These are phyloP conservation scores for Condylostylus longicornis DNA, from an alignment of 1,140 invertebrate genomes.

Conservation along the genomic window DNA sequence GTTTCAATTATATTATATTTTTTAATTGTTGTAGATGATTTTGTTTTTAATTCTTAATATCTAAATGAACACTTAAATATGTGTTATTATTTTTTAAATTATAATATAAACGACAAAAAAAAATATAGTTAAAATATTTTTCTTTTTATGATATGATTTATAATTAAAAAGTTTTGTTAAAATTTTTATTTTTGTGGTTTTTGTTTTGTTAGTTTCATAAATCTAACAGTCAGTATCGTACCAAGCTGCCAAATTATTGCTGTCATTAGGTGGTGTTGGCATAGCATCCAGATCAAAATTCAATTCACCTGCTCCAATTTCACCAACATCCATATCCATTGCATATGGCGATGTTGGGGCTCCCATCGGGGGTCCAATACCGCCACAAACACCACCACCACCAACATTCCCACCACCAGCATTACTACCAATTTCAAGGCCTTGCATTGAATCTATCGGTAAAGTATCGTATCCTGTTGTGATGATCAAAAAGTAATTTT, in stretches of 20 bases:
- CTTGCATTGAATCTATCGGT: constrained; percentile 93
- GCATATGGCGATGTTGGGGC: constrained; percentile 38
- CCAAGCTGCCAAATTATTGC: constrained; percentile 83
- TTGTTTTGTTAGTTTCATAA: background rate
- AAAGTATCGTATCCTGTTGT: constrained; percentile 84
- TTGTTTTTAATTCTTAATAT: no score
- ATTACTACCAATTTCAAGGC: constrained; percentile 67
- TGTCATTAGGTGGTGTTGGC: constrained; percentile 74
- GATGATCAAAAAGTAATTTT: background rate
- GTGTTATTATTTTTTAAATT: no score
- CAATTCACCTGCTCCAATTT: constrained; percentile 54
- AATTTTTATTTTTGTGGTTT: background rate
- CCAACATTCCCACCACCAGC: constrained; percentile 33
- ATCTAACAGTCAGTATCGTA: constrained; percentile 87
- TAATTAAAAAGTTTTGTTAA: background rate
- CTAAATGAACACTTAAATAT: no score
- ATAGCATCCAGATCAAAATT: constrained; percentile 74
- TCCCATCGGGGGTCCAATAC: constrained; percentile 47
- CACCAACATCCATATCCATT: constrained; percentile 77
- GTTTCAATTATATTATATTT: no score
- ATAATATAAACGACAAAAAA: no score
- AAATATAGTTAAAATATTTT: no score
- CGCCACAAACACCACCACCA: constrained; percentile 32
- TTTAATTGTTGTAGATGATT: no score
- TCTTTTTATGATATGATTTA: background rate